Evolutionary conservation across 1,140 invertebrate species (phyloP), one percentile per base, ranked within the genome.

Genomic region (Nephotettix cincticeps): DNA sequence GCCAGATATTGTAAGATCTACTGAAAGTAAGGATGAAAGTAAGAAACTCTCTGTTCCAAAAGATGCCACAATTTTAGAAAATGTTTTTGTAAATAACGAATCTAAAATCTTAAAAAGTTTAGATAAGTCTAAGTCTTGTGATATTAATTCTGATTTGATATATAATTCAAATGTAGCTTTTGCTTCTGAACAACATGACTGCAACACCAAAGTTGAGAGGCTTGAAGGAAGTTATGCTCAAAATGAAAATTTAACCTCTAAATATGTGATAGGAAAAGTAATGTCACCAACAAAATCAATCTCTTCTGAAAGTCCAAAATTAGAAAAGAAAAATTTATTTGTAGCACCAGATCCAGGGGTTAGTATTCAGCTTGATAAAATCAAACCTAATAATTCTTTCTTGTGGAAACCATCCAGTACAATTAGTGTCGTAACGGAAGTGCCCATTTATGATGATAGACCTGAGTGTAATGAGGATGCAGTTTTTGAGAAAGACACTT

Each of bases 381-480:
- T 67, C n/a, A 67, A 43, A 25, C 64, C 64, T 27, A 67, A 67
- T 23, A 67, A 36, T 45, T 67, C 64, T 29, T 67, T 67, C 45
- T 43, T 67, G 23, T 67, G 64, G 64, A 67, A 43, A 25, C 36
- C 64, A 9, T n/a, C 32, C 9, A 27, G 32, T 1, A 43, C 6
- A 27, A 43, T 67, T 17, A 23, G 64, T 27, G 21, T 67, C 1
- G n/a, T 61, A 25, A 43, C 64, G 1, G 64, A 67, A 23, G 27
- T 67, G 2, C 64, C 64, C 14, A 43, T 67, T 21, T 61, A 61
- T 61, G 56, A 61, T 27, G 56, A 61, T 28, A 61, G 56, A 28
- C 56, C 56, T 27, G 56, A 61, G 27, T 27, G 14, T 4, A 14
- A 21, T 14, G 23, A 28, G 25, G 21, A 13, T 25, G 28, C 2